phyloP scores from a whole-genome alignment of 1,140 invertebrate species.

The Anastrepha ludens region DNA sequence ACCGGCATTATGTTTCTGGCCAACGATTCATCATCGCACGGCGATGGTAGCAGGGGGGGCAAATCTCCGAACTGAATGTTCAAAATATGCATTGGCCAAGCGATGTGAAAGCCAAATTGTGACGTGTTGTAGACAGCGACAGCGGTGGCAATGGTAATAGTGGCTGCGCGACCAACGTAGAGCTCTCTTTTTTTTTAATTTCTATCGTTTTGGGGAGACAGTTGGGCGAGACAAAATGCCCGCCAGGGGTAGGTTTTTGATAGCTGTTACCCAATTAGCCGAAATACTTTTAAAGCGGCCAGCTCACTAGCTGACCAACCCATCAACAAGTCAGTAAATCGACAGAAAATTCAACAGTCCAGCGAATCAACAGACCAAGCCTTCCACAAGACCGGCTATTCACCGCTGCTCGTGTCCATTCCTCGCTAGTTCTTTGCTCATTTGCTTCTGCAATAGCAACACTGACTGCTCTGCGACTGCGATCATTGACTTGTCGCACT shows the following conservation, averaged over 20 bases:
- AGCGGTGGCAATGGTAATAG: not conserved
- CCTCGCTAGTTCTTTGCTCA: conserved; percentile 26
- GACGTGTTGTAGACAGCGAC: not conserved
- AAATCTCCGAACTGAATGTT: not conserved
- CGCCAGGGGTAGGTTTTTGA: not conserved
- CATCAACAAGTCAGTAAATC: not conserved
- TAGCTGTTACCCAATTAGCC: conserved; percentile 13
- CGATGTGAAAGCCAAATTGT: conserved; percentile 32
- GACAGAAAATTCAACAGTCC: not conserved
- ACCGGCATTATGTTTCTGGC: not conserved
- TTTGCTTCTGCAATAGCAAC: conserved; percentile 39
- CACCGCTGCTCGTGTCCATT: not conserved
- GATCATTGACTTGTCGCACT: conserved; percentile 73
- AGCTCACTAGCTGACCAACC: not conserved
- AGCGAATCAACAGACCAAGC: not conserved
- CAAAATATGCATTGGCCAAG: conserved; percentile 16
- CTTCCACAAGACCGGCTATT: conserved; percentile 35
- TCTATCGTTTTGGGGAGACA: not conserved
- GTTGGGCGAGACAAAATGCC: not conserved
- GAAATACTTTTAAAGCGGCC: conserved; percentile 13
- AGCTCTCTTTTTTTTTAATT: not conserved
- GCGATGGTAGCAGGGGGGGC: not conserved
- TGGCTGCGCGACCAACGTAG: not conserved
- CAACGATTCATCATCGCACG: too few relatives aligned
- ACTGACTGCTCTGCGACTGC: conserved; percentile 60